Evolutionary conservation across 1,140 invertebrate genomes (phyloP), one percentile per base, ranked within the genome.

Genomic region (Drosophila eugracilis): DNA sequence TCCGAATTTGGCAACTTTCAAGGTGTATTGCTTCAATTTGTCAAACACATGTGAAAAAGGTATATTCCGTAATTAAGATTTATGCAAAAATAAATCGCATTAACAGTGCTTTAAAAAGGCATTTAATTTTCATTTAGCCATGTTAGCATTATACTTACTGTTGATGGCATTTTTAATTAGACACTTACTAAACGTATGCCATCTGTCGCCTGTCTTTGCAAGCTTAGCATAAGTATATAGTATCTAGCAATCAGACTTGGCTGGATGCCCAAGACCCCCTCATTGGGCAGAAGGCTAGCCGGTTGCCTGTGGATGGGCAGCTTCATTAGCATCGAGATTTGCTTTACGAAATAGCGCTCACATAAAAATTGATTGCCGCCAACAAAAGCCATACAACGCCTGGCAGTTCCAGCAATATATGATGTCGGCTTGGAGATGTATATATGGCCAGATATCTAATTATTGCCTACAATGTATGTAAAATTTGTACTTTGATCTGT

Each of bases 111-210:
- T 74, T 28, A 62, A 67, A 84, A 86, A 73, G 54, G 72, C 80
- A 77, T 80, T 80, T 73, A 50, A 63, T 72, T 65, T 58, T 47
- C 34, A 53, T 73, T 80, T 58, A 69, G 45, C 71, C 70, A 80
- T 80, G 66, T 74, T 77, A 65, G 73, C 45, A 36, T 48, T 57
- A 14, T 60, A 50, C 30, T 47, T 30, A 19, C 72, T 67, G 57
- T 58, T 86, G 79, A 86, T 86, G 81, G 74, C 50, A 86, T 81
- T 86, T 75, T 78, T 86, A 86, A 86, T 86, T 78, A 81, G 77
- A 42, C 55, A 73, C 69, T 53, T 36, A 58, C 53, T 42, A 24
- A 62, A 49, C 55, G 57, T 53, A 59, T 53, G 77, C 50, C 58
- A 49, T 49, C 50, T 54, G 44, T 34, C 50, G 48, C 14, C 15